These are phyloP conservation scores for Bombus cullumanus DNA, from an alignment of 1,140 invertebrate genomes.

Conservation along the genomic window DNA sequence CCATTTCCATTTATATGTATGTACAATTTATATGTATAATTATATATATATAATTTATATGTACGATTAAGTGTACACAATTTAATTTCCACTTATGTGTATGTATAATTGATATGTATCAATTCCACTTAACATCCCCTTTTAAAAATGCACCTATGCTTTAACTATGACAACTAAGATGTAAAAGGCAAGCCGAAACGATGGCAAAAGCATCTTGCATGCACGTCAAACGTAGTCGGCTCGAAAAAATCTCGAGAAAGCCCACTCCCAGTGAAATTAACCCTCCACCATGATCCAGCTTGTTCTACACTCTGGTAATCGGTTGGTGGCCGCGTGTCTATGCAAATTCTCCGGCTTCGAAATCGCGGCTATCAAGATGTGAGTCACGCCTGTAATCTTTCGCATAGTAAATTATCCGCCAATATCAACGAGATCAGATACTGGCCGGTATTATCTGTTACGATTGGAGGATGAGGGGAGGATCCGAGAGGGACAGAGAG, in stretches of 20 bases:
- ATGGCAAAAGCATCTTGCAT: no score
- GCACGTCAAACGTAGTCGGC: neutral
- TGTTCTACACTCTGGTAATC: slow-evolving; percentile 10
- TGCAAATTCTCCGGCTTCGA: slow-evolving; percentile 31
- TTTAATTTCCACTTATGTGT: no score
- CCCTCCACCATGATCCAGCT: neutral
- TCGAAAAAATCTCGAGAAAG: neutral
- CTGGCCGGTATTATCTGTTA: slow-evolving; percentile 69
- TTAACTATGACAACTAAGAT: no score
- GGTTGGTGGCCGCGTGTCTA: slow-evolving; percentile 22
- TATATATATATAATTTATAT: no score
- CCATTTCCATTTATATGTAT: no score
- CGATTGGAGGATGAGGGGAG: neutral
- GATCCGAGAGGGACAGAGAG: neutral
- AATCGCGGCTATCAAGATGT: slow-evolving; percentile 40
- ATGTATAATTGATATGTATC: no score
- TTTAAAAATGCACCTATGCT: no score
- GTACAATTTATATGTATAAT: no score
- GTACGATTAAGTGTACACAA: no score
- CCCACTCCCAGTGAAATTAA: neutral
- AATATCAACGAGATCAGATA: slow-evolving; percentile 72
- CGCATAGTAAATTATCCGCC: slow-evolving; percentile 69
- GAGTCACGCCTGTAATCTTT: slow-evolving; percentile 67
- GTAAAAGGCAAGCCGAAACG: neutral
- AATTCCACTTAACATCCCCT: no score